Conservation (phyloP, 2,797 vertebrate species). For the Zenarchopterus dispar region DNA sequence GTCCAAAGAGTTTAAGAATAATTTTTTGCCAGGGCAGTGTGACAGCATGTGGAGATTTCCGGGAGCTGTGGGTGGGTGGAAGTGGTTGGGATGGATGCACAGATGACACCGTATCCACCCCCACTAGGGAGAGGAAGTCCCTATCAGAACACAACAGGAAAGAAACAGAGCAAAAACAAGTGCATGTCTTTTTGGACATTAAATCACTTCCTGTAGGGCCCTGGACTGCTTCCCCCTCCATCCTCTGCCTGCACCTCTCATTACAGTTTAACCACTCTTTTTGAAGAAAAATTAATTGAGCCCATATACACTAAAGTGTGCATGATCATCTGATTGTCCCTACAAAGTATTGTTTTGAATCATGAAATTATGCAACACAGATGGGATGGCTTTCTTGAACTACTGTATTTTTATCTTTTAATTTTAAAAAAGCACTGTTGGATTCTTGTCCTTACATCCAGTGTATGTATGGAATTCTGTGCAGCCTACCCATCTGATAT, state of each 20-base stretch:
- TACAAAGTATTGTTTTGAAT: constrained; percentile 17
- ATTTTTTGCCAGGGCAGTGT: constrained; percentile 12
- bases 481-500: constrained; percentile 47
- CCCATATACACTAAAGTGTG: constrained; percentile 10
- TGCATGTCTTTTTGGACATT: constrained; percentile 84
- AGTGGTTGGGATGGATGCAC: constrained; percentile 66
- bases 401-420: constrained; percentile 18
- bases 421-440: constrained; percentile 16
- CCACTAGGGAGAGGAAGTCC: constrained; percentile 82
- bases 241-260: constrained; percentile 32
- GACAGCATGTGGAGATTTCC: constrained; percentile 79
- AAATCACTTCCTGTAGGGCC: constrained; percentile 85
- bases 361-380: constrained; percentile 40
- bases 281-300: constrained; percentile 28
- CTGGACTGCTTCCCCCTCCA: constrained; percentile 39
- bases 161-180: constrained; percentile 79
- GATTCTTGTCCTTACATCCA: neutral
- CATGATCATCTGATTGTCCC: neutral
- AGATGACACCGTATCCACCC: constrained; percentile 82
- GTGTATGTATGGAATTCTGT: constrained; percentile 13
- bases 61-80: constrained; percentile 40
- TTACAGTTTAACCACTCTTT: constrained; percentile 40
- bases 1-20: constrained; percentile 19
- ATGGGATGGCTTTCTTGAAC: neutral
- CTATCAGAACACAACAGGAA: constrained; percentile 89